These are phyloP conservation scores for Arrhopalites spinosus DNA, from an alignment of 2,888 invertebrate genomes.

Conservation along the genomic window DNA sequence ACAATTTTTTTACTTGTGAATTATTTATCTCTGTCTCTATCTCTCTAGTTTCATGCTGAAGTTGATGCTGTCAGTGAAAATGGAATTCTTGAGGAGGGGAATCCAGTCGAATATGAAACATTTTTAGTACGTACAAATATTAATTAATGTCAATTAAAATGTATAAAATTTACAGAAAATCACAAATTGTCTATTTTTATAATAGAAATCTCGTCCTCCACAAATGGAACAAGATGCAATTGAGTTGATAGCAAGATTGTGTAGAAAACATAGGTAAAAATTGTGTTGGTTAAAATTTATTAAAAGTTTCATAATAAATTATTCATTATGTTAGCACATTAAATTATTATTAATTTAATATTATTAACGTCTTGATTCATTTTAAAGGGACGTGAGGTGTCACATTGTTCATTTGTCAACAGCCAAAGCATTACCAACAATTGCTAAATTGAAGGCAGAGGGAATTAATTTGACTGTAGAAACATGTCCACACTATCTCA, in stretches of 20 bases:
- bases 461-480: constrained; percentile 70
- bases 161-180: no score
- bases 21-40: not conserved
- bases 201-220: constrained; percentile 68
- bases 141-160: no score
- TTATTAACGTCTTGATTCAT: not conserved
- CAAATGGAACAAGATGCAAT: constrained; percentile 72
- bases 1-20: not conserved
- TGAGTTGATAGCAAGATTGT: constrained; percentile 65
- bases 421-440: constrained; percentile 66
- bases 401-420: constrained; percentile 74
- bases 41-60: constrained; percentile 73
- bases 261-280: constrained; percentile 65
- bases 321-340: not conserved
- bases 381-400: constrained; percentile 62
- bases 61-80: constrained; percentile 60
- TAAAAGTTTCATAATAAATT: not conserved
- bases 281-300: not conserved
- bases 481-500: constrained; percentile 75
- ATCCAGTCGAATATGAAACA: constrained; percentile 68
- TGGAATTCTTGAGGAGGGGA: constrained; percentile 56
- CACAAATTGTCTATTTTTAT: no score
- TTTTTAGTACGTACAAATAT: no score
- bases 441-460: constrained; percentile 64
- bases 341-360: not conserved